Evolutionary conservation across 1,140 invertebrate genomes (phyloP).

Genomic region (Oreohelix idahoensis): DNA sequence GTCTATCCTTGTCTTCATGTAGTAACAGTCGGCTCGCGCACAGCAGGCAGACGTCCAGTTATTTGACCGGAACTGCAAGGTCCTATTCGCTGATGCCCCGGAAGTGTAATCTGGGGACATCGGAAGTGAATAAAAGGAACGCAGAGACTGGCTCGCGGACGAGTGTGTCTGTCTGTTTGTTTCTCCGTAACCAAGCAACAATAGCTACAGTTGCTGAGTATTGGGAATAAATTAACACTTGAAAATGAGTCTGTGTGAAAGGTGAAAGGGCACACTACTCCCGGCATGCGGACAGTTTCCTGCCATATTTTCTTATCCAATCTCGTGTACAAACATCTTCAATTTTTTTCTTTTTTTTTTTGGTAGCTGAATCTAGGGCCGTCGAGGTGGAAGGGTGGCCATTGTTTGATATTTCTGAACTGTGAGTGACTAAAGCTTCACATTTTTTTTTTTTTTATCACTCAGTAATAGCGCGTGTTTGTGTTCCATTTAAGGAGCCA

Average conservation of each 20-base stretch:
- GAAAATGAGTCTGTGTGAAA: background rate
- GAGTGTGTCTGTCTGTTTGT: background rate
- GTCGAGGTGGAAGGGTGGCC: background rate
- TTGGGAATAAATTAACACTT: background rate
- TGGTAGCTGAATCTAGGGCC: background rate
- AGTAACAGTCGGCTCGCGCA: background rate
- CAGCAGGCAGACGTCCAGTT: background rate
- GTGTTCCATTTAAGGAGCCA: constrained; percentile 1
- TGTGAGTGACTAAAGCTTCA: background rate
- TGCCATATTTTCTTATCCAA: background rate
- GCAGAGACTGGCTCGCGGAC: background rate
- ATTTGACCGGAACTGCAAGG: background rate
- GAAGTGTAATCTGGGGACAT: background rate
- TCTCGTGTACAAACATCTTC: background rate
- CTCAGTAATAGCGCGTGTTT: background rate
- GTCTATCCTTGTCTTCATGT: background rate
- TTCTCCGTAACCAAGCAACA: background rate
- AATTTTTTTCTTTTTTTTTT: background rate
- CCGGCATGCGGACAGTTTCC: background rate
- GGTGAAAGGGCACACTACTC: background rate
- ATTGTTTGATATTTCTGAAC: background rate
- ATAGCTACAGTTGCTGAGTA: background rate
- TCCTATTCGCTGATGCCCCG: background rate
- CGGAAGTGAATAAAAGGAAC: background rate
- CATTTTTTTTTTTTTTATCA: background rate